Evolutionary conservation across 2,113 vertebrate genomes (phyloP).

Genomic region (Aramus guarauna): DNA sequence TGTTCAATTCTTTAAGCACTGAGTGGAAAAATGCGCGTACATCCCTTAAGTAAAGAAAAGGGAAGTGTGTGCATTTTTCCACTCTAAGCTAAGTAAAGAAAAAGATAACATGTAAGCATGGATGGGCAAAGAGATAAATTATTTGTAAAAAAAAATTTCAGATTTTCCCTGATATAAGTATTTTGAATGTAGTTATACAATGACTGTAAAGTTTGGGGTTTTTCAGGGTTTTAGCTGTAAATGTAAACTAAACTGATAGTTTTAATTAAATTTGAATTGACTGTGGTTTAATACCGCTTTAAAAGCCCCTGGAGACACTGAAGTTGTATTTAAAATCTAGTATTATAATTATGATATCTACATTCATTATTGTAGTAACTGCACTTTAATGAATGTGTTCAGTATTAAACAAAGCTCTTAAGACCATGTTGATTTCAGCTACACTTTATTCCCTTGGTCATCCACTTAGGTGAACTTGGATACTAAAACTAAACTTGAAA

Average conservation of each 20-base stretch:
- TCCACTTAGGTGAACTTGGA: not conserved
- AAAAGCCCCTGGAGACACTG: conserved; percentile 70
- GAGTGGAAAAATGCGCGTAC: not conserved
- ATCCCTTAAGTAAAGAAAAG: not conserved
- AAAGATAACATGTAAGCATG: not conserved
- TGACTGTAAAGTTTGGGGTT: not conserved
- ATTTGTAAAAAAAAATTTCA: not conserved
- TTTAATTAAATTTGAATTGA: conserved; percentile 80
- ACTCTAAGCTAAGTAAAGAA: not conserved
- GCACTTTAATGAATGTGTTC: conserved; percentile 65
- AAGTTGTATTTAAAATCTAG: conserved; percentile 72
- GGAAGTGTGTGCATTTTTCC: not conserved
- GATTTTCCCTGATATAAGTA: not conserved
- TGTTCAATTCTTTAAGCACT: not conserved
- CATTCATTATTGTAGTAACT: conserved; percentile 73
- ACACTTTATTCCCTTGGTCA: not conserved
- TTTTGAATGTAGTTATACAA: conserved; percentile 30
- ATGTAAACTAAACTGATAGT: conserved; percentile 71
- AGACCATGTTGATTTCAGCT: conserved; percentile 11
- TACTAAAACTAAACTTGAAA: not conserved
- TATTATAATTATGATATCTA: conserved; percentile 75
- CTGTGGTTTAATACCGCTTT: conserved; percentile 69
- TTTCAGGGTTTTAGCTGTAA: conserved; percentile 27
- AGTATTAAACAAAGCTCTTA: conserved; percentile 55
- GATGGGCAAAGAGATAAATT: conserved; percentile 12